phyloP scores from a whole-genome alignment of 2,797 vertebrate species.

The Hephaestus fuliginosus region DNA sequence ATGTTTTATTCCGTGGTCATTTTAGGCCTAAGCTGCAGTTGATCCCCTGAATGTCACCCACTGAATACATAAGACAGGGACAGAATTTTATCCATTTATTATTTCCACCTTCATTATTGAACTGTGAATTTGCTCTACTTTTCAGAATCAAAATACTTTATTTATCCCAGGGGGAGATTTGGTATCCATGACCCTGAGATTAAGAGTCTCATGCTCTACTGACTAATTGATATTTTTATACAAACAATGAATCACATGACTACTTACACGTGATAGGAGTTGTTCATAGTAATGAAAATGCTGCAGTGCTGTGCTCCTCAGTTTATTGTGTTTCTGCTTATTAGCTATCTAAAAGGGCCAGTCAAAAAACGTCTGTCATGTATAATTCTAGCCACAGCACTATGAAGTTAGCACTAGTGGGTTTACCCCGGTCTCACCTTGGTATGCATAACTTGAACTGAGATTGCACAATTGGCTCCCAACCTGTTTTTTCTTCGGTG shows the following conservation, averaged over 20 bases:
- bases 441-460: too few species aligned
- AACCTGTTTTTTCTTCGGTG: too few species aligned
- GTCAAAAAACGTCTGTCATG: too few species aligned
- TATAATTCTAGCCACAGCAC: too few species aligned
- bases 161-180: too few species aligned
- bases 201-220: too few species aligned
- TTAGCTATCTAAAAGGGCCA: too few species aligned
- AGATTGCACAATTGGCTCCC: too few species aligned
- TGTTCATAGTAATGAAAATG: not conserved
- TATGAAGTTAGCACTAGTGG: too few species aligned
- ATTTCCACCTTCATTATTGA: constrained; percentile 22
- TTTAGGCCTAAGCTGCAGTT: constrained; percentile 51
- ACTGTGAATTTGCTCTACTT: not conserved
- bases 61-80: constrained; percentile 52
- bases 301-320: not conserved
- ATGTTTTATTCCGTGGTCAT: constrained; percentile 66
- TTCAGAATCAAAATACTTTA: not conserved
- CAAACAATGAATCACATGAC: not conserved
- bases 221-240: not conserved
- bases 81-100: constrained; percentile 22
- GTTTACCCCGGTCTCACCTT: too few species aligned
- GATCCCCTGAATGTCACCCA: constrained; percentile 59
- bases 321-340: not conserved
- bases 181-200: too few species aligned
- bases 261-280: not conserved